Conservation (phyloP, 2,113 vertebrate species). For the Labrus mixtus region DNA sequence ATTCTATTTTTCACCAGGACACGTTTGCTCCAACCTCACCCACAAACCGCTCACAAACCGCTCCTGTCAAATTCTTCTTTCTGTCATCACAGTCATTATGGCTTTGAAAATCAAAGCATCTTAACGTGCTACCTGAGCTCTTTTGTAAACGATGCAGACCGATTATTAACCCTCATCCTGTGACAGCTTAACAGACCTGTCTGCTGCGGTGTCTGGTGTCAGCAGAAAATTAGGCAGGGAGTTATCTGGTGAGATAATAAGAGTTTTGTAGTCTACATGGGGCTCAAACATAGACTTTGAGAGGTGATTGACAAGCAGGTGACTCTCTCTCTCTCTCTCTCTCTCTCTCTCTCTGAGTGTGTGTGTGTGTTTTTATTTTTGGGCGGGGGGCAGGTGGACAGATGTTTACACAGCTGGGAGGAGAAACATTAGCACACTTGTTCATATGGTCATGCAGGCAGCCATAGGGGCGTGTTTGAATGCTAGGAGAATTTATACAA, state of each 20-base stretch:
- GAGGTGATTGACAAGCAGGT: slow-evolving; percentile 35
- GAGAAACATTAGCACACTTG: slow-evolving; percentile 14
- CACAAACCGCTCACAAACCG: too few relatives aligned
- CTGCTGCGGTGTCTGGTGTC: not conserved
- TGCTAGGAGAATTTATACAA: slow-evolving; percentile 8
- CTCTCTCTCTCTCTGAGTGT: too few relatives aligned
- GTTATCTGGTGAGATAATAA: slow-evolving; percentile 3
- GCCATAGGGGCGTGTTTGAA: slow-evolving; percentile 18
- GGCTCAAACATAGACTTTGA: slow-evolving; percentile 6
- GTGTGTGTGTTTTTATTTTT: too few relatives aligned
- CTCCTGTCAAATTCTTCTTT: not conserved
- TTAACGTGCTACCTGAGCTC: not conserved
- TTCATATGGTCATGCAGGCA: not conserved
- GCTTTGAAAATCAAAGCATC: not conserved
- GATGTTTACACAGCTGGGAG: slow-evolving; percentile 75
- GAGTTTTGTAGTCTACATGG: slow-evolving; percentile 1
- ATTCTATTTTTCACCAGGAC: not conserved
- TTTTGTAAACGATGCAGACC: slow-evolving; percentile 5
- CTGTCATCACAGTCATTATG: not conserved
- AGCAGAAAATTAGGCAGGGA: not conserved
- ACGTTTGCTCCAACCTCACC: not conserved
- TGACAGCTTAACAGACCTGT: slow-evolving; percentile 8
- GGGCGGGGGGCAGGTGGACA: slow-evolving; percentile 39
- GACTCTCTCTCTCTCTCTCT: not conserved
- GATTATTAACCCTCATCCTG: slow-evolving; percentile 11